A percentile compares a stretch with the other conserved stretches of the same genome.
Conservation (phyloP, 2,888 invertebrate genomes). For the Rhorus exstirpatorius region DNA sequence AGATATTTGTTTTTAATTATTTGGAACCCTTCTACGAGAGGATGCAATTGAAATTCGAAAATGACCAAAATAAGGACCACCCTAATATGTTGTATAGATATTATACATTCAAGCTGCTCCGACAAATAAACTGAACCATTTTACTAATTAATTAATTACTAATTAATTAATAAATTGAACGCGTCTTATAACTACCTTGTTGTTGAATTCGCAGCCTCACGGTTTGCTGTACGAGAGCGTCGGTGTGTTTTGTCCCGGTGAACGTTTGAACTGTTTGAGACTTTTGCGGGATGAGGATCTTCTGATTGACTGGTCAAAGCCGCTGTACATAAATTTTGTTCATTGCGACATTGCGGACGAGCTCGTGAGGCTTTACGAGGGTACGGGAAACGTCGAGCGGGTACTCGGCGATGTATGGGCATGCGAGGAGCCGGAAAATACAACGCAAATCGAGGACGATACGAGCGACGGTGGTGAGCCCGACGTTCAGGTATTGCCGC, state of each 20-base stretch:
- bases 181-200: too few species aligned
- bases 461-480: constrained; percentile 82
- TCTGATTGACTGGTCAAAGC: constrained; percentile 93
- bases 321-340: constrained; percentile 95
- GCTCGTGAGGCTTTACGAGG: constrained; percentile 91
- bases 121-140: too few species aligned
- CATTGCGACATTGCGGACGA: constrained; percentile 93
- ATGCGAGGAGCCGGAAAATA: constrained; percentile 88
- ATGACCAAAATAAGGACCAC: too few species aligned
- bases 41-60: too few species aligned
- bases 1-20: too few species aligned
- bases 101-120: too few species aligned
- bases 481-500: constrained; percentile 88
- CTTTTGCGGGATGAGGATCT: constrained; percentile 92
- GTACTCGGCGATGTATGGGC: constrained; percentile 94
- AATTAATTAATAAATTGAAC: too few species aligned
- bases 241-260: constrained; percentile 94
- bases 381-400: constrained; percentile 90
- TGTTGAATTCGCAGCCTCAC: constrained; percentile 90
- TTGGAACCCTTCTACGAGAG: too few species aligned
- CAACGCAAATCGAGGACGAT: constrained; percentile 78
- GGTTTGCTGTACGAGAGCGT: constrained; percentile 93
- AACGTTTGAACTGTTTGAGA: constrained; percentile 91
- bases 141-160: too few species aligned
- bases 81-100: too few species aligned